Evolutionary conservation across 2,888 invertebrate species (phyloP).

Genomic region (Timandra comae): DNA sequence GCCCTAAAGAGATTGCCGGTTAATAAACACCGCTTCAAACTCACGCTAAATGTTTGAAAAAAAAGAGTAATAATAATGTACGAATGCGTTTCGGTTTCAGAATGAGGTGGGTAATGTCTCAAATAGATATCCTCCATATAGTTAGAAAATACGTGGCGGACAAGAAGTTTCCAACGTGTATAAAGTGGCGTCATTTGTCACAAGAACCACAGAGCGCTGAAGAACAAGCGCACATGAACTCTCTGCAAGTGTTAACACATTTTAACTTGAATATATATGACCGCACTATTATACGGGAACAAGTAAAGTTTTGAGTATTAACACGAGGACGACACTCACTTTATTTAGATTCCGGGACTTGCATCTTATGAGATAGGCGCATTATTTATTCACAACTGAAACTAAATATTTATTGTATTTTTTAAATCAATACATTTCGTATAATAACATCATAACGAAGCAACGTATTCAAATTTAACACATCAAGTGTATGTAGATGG

Average conservation of each 20-base stretch:
- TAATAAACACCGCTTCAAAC: too few relatives aligned
- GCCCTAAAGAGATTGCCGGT: constrained; percentile 31
- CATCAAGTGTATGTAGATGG: too few relatives aligned
- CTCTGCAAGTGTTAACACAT: constrained; percentile 28
- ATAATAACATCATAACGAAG: too few relatives aligned
- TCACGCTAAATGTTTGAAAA: too few relatives aligned
- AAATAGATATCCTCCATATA: constrained; percentile 7
- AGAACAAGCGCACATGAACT: constrained; percentile 28
- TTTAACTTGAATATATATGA: constrained; percentile 27
- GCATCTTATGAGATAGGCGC: too few relatives aligned
- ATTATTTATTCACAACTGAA: too few relatives aligned
- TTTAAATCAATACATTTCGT: too few relatives aligned
- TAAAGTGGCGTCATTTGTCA: constrained; percentile 34
- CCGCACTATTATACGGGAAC: constrained; percentile 23
- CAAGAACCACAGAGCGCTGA: constrained; percentile 27
- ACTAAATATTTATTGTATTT: too few relatives aligned
- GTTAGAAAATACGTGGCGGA: constrained; percentile 20
- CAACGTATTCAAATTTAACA: too few relatives aligned
- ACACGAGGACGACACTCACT: too few relatives aligned
- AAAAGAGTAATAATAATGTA: too few relatives aligned
- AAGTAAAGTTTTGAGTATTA: constrained; percentile 3
- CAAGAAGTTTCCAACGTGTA: constrained; percentile 29
- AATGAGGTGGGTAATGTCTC: constrained; percentile 1
- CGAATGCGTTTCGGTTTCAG: not conserved
- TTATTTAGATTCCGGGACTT: too few relatives aligned